Evolutionary conservation across 2,888 invertebrate genomes (phyloP), one percentile per base, ranked within the genome.

Genomic region (Tinea pellionella): DNA sequence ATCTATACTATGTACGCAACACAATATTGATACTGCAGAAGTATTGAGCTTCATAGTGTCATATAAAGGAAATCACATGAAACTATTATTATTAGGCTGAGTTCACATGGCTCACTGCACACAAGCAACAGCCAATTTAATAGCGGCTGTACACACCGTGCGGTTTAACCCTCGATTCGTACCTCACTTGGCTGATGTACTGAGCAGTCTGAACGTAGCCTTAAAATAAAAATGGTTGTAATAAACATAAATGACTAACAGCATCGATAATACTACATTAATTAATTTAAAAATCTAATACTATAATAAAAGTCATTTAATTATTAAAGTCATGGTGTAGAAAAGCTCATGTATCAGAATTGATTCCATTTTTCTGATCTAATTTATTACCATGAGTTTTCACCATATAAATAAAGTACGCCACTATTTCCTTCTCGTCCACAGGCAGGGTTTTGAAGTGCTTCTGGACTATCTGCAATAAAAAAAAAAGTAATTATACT

Each of bases 371-470:
- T 74, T 93, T 94, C 78, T 93, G 93, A 77, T 96, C 96, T 72
- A 95, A 84, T 75, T 95, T 94, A 78, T 95, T 96, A 65, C 93
- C 92, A 78, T 97, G 96, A 59, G 96, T 96, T 87, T 97, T 98
- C 2, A 98, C 96, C 89, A 96, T 96, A 77, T 97, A 98, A 70
- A 98, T 96, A 77, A 98, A 98, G 75, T 94, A 96, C 58, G 97
- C 96, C 63, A 98, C 89, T 57, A 96, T 94, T 79, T 98, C 98
- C 77, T 97, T 98, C 78, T 98, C 98, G 70, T 94, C 93, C 12
- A 98, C 96, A 43, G 96, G 96, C 78, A 98, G 94, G 62, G 96
- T 93, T 82, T 96, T 96, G 85, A 98, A 98, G 84, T 98, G 98
- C 77, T 97, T 95, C 89, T 95, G 94, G 60, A 98, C 90, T 60